A percentile compares a stretch with the other conserved stretches of the same genome.
Evolutionary conservation across 2,113 vertebrate genomes (phyloP).

Genomic region (Campylomormyrus numenius): DNA sequence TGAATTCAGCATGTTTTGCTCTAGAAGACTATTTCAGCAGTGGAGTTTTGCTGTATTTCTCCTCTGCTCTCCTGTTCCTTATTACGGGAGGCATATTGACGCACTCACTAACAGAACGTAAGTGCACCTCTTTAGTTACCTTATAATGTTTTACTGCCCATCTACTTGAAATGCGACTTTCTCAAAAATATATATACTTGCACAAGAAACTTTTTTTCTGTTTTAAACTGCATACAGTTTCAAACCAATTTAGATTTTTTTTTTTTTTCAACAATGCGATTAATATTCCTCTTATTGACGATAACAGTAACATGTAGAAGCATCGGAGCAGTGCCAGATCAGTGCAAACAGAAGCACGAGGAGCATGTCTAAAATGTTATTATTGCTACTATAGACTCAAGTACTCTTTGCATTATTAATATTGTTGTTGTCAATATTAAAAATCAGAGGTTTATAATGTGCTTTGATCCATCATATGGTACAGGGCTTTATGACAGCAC

Average conservation of each 20-base stretch:
- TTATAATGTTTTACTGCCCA: not conserved
- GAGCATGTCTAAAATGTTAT: not conserved
- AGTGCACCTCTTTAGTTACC: conserved; percentile 47
- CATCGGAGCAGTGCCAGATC: too few relatives aligned
- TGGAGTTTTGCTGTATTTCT: conserved; percentile 81
- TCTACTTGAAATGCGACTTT: not conserved
- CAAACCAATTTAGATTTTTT: not conserved
- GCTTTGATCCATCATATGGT: not conserved
- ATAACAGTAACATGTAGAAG: not conserved
- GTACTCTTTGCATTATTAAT: not conserved
- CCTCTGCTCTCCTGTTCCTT: conserved; percentile 76
- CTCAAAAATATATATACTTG: not conserved
- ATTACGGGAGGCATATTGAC: conserved; percentile 72
- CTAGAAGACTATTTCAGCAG: conserved; percentile 65
- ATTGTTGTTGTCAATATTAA: not conserved
- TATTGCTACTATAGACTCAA: not conserved
- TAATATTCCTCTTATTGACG: not conserved
- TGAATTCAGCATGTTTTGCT: conserved; percentile 61
- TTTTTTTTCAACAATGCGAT: not conserved
- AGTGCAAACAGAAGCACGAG: too few relatives aligned
- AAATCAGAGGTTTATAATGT: not conserved
- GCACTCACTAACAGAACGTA: conserved; percentile 76
- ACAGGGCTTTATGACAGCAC: not conserved
- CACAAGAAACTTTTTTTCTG: not conserved
- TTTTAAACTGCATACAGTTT: not conserved